A percentile compares a stretch with the other conserved stretches of the same genome.
Conservation (phyloP, 2,797 vertebrate species). For the Neoniphon sammara region DNA sequence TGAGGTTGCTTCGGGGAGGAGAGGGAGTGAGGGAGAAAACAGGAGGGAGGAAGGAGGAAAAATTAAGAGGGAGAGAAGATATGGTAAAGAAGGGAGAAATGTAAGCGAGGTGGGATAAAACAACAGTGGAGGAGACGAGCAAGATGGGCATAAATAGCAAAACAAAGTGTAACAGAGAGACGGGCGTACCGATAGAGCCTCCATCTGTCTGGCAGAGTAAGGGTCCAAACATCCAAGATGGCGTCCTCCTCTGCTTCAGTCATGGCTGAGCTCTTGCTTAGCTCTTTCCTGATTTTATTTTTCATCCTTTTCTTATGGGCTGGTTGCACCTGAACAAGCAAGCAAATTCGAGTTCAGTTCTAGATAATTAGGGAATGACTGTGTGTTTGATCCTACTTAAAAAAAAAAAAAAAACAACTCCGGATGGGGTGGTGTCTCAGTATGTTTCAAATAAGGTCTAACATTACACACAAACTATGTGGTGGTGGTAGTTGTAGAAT, state of each 20-base stretch:
- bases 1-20: constrained; percentile 40
- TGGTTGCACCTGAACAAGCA: constrained; percentile 78
- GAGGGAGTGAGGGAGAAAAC: not conserved
- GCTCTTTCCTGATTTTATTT: constrained; percentile 81
- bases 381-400: not conserved
- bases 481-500: too few relatives aligned
- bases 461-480: too few relatives aligned
- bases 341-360: not conserved
- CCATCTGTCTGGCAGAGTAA: constrained; percentile 86
- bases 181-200: constrained; percentile 89
- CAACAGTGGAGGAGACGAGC: not conserved
- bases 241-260: constrained; percentile 77
- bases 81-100: not conserved
- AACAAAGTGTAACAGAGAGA: not conserved
- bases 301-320: constrained; percentile 87
- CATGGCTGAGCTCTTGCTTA: constrained; percentile 84
- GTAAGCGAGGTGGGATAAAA: not conserved
- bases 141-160: not conserved
- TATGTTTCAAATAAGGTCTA: too few relatives aligned
- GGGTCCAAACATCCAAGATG: constrained; percentile 85
- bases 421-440: too few relatives aligned
- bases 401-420: too few relatives aligned
- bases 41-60: not conserved
- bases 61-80: not conserved
- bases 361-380: not conserved